Evolutionary conservation across 2,888 invertebrate species (phyloP), one percentile per base, ranked within the genome.

Genomic region (Phortica okadai): DNA sequence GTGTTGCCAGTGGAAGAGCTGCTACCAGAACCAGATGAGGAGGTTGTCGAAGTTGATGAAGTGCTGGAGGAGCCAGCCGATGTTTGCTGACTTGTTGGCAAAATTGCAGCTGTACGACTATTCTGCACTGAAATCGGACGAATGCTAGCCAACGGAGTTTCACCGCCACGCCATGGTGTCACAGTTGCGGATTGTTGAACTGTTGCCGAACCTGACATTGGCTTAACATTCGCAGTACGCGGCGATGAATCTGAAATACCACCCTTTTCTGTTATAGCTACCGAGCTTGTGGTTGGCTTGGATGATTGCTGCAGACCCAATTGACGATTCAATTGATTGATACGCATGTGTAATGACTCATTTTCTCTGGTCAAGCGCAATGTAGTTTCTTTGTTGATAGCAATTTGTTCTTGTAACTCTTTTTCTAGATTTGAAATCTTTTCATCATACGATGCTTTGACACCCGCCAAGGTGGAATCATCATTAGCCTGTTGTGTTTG

Each of bases 151-250:
- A 98, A 93, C 0, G 96, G 97, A 0, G 97, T 97, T 89, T 96
- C 96, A 6, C 95, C 94, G 2, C 95, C 95, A 79, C 96, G 94
- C 91, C 95, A 94, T 33, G 94, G 94, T n/a, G 93, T 93, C 59
- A 94, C 93, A 5, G 94, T 91, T 0, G 92, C 92, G 2, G 92
- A 92, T 80, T 92, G 92, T 73, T 92, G 92, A 0, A 89, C 89
- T 0, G 90, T 90, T 73, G 91, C 89, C 0, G 92, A 93, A 84
- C 97, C 97, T 3, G 98, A 96, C 95, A 98, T 97, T 0, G 98
- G 98, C 90, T 97, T 97, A 64, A 98, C 98, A 89, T 98, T 98
- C 6, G 98, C 98, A 0, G 97, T 98, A 0, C 95, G 94, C 0
- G 94, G 93, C 11, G 90, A 89, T 3, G 90, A 90, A 11, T 94